Conservation (phyloP, 2,797 vertebrate genomes). For the Dallia pectoralis region DNA sequence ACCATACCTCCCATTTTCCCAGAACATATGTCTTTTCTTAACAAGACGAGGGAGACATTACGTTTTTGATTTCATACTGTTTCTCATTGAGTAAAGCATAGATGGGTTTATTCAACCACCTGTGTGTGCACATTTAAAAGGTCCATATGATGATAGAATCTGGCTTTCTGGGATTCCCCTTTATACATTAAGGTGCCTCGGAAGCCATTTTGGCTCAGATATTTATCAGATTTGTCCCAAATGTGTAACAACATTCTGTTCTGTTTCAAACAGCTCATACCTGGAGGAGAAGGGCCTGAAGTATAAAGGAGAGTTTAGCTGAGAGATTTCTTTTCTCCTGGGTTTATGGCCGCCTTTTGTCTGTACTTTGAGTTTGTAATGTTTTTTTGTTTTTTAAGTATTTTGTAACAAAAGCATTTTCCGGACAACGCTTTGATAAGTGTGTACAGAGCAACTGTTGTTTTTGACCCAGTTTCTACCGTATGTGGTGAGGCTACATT, state of each 20-base stretch:
- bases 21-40: no score
- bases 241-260: background rate
- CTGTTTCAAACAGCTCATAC: conserved; percentile 81
- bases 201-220: no score
- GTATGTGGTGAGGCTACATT: background rate
- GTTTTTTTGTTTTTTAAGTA: conserved; percentile 28
- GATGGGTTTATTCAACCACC: no score
- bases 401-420: conserved; percentile 34
- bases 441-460: conserved; percentile 9
- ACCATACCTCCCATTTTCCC: no score
- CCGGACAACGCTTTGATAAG: background rate
- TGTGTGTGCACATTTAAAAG: no score
- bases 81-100: no score
- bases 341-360: conserved; percentile 21
- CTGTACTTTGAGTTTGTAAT: conserved; percentile 25
- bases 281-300: conserved; percentile 97
- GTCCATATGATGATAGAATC: no score
- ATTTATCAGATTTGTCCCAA: no score
- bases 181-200: no score
- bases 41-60: no score
- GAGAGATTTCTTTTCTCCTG: conserved; percentile 23
- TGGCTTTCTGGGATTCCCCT: no score
- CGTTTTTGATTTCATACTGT: no score
- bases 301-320: conserved; percentile 70
- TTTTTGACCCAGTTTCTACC: background rate